Base-by-base conservation (phyloP, 2,888 invertebrate species). In the Drosophila tanythrix region DNA sequence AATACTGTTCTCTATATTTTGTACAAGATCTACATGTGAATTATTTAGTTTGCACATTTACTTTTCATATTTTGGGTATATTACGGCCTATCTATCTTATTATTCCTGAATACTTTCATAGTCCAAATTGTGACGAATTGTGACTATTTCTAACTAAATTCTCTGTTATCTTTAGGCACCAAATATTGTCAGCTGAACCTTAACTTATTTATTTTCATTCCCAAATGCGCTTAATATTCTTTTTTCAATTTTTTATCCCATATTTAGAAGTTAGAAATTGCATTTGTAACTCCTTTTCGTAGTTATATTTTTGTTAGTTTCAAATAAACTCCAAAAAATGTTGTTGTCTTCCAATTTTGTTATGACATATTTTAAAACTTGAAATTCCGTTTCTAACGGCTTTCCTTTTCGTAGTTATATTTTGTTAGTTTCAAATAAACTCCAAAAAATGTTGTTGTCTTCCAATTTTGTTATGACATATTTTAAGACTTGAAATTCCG, bases 121-220 rank as follows among this genome's bases (percentile, higher is more conserved):
- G 10, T 8, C 0, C n/a, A 10, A 40, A 1, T 40, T 40, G n/a
- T 38, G 0, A n/a, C 40, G 4, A 4, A n/a, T 40, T n/a, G 0
- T 1, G 1, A 10, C 4, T 40, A 0, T 38, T n/a, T 40, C 8
- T 0, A n/a, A 38, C 3, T 2, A 40, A 40, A n/a, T n/a, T 10
- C 40, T 2, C 4, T 4, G n/a, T 10, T 40, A n/a, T 40, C 3
- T 38, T 38, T 38, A 18, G 18, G 5, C 3, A 8, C 10, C 3
- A n/a, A 10, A 10, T 40, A n/a, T 40, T 40, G 8, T 40, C n/a
- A n/a, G n/a, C 10, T n/a, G 1, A 38, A 0, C 3, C n/a, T n/a
- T 40, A n/a, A 40, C 38, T 40, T 40, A n/a, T 10, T 10, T n/a
- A 40, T 38, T 38, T 18, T 38, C 18, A 8, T 38, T 38, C 8